Evolutionary conservation across 2,113 vertebrate genomes (phyloP).

Genomic region (Procavia capensis): DNA sequence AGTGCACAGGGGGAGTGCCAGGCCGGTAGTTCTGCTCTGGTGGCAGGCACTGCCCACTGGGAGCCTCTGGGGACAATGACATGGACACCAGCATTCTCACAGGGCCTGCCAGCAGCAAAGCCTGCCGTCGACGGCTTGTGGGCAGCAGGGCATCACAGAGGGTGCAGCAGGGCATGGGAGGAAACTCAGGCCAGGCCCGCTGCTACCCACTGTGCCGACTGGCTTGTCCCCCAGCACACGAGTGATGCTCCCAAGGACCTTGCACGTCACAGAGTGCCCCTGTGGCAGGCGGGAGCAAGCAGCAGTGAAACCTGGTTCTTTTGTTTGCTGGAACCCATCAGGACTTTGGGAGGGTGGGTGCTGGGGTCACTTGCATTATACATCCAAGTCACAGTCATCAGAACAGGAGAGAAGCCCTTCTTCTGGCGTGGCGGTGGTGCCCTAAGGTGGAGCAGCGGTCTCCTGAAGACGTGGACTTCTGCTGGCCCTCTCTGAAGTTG

Average conservation of each 20-base stretch:
- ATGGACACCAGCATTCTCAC: background rate
- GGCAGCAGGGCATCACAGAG: background rate
- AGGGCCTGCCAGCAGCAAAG: background rate
- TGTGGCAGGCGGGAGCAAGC: background rate
- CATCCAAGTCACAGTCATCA: background rate
- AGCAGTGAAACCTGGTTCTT: background rate
- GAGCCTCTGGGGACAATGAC: background rate
- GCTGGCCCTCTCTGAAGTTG: background rate
- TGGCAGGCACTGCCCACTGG: background rate
- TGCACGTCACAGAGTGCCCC: background rate
- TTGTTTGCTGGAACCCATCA: background rate
- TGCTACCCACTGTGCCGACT: background rate
- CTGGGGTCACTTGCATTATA: background rate
- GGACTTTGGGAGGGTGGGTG: background rate
- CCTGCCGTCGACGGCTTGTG: too few species aligned
- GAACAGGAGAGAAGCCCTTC: background rate
- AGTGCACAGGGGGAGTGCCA: background rate
- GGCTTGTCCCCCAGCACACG: background rate
- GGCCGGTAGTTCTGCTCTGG: background rate
- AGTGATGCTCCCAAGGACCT: background rate
- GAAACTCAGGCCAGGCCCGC: background rate
- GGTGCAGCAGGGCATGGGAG: background rate
- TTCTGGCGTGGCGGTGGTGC: rapidly evolving
- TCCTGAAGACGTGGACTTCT: background rate
- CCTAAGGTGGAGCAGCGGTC: background rate